A percentile compares a stretch with the other conserved stretches of the same genome.
phyloP scores from a whole-genome alignment of 64 coral and sea anemone species.

The Astreopora myriophthalma region DNA sequence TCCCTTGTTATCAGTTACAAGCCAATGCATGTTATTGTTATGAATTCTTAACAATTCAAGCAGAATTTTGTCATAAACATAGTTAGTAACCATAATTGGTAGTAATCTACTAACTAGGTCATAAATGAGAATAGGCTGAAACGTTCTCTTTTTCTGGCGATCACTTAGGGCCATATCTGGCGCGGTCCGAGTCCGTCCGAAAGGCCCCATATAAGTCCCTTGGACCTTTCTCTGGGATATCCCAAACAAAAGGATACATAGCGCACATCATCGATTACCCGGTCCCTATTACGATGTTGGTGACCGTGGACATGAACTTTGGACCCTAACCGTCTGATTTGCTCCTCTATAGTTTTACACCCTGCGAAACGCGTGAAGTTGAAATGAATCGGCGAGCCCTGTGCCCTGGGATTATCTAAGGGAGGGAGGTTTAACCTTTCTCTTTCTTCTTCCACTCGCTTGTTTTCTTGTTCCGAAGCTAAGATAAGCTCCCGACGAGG shows the following conservation, averaged over 20 bases:
- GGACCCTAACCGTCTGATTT: constrained; percentile 67
- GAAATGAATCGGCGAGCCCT: constrained; percentile 71
- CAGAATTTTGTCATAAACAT: too few relatives aligned
- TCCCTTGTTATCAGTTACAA: too few relatives aligned
- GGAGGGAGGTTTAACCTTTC: constrained; percentile 6
- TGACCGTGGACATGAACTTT: constrained; percentile 80
- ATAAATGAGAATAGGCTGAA: too few relatives aligned
- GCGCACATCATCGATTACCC: constrained; percentile 65
- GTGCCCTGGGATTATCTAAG: constrained; percentile 61
- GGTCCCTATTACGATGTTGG: constrained; percentile 88
- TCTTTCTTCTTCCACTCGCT: constrained; percentile 73
- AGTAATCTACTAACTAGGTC: too few relatives aligned
- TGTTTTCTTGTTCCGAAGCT: constrained; percentile 64
- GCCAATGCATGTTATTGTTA: too few relatives aligned
- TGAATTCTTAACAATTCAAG: too few relatives aligned
- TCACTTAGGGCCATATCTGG: constrained; percentile 67
- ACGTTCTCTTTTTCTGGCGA: background rate
- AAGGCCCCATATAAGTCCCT: constrained; percentile 84
- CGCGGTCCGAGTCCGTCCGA: constrained; percentile 32
- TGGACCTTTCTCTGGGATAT: constrained; percentile 77
- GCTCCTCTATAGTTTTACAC: constrained; percentile 72
- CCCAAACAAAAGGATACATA: constrained; percentile 91
- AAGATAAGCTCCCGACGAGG: constrained; percentile 82
- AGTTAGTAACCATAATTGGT: too few relatives aligned
- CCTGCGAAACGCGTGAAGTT: constrained; percentile 91